Evolutionary conservation across 1,140 invertebrate species (phyloP).

Genomic region (Oncopeltus fasciatus): DNA sequence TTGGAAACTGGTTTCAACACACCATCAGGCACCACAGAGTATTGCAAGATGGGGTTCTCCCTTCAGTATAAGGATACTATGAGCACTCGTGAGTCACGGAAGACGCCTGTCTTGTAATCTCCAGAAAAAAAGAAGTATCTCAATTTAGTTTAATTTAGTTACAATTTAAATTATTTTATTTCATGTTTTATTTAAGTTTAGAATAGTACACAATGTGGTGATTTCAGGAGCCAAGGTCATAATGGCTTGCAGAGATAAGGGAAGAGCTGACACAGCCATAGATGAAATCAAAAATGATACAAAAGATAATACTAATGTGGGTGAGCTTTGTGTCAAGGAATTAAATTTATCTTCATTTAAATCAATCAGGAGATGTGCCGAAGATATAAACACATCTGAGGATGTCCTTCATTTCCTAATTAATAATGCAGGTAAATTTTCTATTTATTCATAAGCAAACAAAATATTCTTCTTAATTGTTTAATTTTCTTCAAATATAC

Average conservation of each 20-base stretch:
- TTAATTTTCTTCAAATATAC: not conserved
- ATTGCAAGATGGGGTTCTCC: no score
- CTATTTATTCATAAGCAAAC: not conserved
- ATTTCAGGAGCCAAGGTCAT: constrained; percentile 38
- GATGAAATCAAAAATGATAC: constrained; percentile 29
- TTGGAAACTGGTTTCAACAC: no score
- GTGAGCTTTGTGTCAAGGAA: constrained; percentile 41
- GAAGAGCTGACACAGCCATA: constrained; percentile 35
- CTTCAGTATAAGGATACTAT: no score
- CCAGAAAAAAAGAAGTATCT: no score
- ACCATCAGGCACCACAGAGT: no score
- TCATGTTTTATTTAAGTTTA: no score
- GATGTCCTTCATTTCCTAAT: constrained; percentile 53
- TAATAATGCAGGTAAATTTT: constrained; percentile 53
- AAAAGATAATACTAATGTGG: constrained; percentile 35
- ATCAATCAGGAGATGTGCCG: constrained; percentile 55
- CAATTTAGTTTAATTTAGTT: no score
- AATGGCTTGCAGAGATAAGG: constrained; percentile 46
- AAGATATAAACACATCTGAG: constrained; percentile 41
- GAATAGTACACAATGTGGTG: no score
- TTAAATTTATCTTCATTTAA: constrained; percentile 55
- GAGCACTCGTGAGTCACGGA: no score
- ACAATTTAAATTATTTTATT: no score
- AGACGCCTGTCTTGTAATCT: no score
- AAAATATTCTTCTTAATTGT: no score